Percentiles rank a stretch among this genome's conserved stretches.
phyloP scores from a whole-genome alignment of 2,797 vertebrate species.

The Emys orbicularis region DNA sequence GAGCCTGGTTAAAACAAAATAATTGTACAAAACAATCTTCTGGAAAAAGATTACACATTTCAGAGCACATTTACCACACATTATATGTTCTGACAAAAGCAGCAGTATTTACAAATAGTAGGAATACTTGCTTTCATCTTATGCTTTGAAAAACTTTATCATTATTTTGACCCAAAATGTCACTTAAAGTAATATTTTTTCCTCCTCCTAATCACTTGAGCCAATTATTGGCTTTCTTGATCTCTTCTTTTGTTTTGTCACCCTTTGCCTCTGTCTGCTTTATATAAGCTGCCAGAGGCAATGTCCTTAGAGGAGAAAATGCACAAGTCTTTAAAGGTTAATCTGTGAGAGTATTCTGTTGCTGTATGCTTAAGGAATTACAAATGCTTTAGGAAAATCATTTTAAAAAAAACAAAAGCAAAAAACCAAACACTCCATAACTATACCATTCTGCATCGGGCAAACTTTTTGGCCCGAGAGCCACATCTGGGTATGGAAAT shows the following conservation, averaged over 20 bases:
- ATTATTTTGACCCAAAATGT: conserved; percentile 65
- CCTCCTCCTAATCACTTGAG: conserved; percentile 31
- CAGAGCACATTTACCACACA: conserved; percentile 41
- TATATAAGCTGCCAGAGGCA: conserved; percentile 58
- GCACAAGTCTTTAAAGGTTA: conserved; percentile 64
- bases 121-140: conserved; percentile 59
- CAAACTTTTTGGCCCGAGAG: too few species aligned
- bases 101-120: conserved; percentile 17
- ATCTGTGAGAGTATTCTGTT: conserved; percentile 49
- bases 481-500: too few species aligned
- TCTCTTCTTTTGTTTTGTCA: conserved; percentile 62
- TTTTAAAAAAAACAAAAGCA: background rate
- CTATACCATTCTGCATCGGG: background rate
- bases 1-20: conserved; percentile 53
- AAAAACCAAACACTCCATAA: background rate
- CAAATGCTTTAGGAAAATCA: conserved; percentile 57
- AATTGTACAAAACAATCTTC: conserved; percentile 29
- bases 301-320: conserved; percentile 59
- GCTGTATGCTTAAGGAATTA: conserved; percentile 62
- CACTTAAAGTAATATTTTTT: conserved; percentile 48
- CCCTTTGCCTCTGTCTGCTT: conserved; percentile 39
- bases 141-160: conserved; percentile 39
- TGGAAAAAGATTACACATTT: background rate
- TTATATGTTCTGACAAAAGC: background rate
- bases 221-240: conserved; percentile 68